Evolutionary conservation across 2,113 vertebrate species (phyloP).

Genomic region (Antechinus stuartii): DNA sequence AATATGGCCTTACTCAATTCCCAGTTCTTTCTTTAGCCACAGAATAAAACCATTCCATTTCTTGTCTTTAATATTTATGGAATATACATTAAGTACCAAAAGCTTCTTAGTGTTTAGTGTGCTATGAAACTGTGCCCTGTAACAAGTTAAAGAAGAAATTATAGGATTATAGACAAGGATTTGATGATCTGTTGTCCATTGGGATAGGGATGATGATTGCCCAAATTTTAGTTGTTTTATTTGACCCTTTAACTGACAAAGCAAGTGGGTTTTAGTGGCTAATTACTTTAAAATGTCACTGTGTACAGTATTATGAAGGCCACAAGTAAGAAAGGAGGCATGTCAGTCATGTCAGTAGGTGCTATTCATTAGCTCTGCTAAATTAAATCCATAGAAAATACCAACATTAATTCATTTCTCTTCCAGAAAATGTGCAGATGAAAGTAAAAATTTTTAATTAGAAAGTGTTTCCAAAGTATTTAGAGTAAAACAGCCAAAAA

Average conservation of each 20-base stretch:
- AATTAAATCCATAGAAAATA: background rate
- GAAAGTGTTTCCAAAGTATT: background rate
- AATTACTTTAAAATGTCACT: background rate
- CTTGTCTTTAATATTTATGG: background rate
- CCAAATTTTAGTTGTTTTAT: background rate
- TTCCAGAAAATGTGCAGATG: background rate
- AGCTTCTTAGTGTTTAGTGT: background rate
- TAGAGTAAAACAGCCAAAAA: background rate
- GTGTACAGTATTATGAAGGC: background rate
- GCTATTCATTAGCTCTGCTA: background rate
- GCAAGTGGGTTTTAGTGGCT: background rate
- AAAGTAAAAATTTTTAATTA: background rate
- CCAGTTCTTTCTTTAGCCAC: background rate
- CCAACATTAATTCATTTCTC: background rate
- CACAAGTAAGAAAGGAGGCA: background rate
- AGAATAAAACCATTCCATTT: background rate
- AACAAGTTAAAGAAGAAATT: background rate
- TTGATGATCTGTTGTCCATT: background rate
- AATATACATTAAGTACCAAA: background rate
- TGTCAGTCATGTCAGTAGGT: background rate
- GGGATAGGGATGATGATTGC: background rate
- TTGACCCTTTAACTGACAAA: background rate
- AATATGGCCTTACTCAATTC: background rate
- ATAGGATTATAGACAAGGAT: background rate
- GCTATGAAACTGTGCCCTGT: no score